Conservation (phyloP, 2,888 invertebrate genomes). For the Athripsodes cinereus region DNA sequence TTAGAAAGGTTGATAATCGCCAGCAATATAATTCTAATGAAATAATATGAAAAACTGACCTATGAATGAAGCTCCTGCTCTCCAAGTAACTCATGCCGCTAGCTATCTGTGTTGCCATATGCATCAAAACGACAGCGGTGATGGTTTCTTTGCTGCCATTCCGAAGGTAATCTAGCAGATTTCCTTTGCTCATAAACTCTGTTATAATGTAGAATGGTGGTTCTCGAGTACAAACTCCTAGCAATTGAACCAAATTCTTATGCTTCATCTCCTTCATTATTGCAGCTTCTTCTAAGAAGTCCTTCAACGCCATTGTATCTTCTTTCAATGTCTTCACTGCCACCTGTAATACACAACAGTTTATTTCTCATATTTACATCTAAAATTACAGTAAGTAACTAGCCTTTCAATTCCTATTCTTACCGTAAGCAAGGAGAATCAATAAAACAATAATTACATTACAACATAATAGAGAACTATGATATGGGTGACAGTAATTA, state of each 20-base stretch:
- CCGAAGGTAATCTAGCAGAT: constrained; percentile 91
- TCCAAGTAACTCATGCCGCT: constrained; percentile 99
- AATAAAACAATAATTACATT: too few relatives aligned
- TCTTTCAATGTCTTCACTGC: constrained; percentile 99
- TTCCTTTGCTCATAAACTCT: constrained; percentile 98
- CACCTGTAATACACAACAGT: constrained; percentile 41
- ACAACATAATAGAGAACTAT: too few relatives aligned
- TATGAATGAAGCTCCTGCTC: constrained; percentile 91
- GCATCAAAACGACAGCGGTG: constrained; percentile 93
- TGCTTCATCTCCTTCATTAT: constrained; percentile 99
- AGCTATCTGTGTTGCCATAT: constrained; percentile 99
- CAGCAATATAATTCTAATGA: background rate
- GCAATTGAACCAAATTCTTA: constrained; percentile 93
- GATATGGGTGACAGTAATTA: too few relatives aligned
- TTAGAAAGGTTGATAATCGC: background rate
- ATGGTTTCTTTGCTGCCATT: constrained; percentile 80
- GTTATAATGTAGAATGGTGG: constrained; percentile 99
- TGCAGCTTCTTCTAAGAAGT: constrained; percentile 97
- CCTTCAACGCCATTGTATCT: constrained; percentile 98
- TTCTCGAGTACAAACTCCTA: constrained; percentile 97
- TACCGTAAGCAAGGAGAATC: too few relatives aligned
- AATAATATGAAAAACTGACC: constrained; percentile 39
- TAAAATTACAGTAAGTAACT: too few relatives aligned
- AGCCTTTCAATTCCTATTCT: too few relatives aligned
- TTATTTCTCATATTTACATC: too few relatives aligned